A percentile compares a stretch with the other conserved stretches of the same genome.
Evolutionary conservation across 2,888 invertebrate genomes (phyloP).

Genomic region (Conistra vaccinii): DNA sequence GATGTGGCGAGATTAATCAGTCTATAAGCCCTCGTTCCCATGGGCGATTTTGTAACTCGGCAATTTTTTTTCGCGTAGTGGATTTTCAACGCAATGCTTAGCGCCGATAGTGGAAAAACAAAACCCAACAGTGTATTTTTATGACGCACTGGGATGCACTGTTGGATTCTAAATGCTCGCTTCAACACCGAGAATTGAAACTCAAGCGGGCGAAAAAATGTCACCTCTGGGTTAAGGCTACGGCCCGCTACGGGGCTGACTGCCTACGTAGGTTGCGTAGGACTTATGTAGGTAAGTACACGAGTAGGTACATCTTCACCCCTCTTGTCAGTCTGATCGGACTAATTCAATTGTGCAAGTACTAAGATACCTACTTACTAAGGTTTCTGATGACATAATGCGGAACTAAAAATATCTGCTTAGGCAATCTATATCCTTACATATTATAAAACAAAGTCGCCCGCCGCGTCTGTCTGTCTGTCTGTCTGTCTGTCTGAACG

Average conservation of each 20-base stretch:
- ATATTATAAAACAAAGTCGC: too few species aligned
- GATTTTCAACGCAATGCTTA: too few species aligned
- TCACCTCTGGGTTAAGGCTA: too few species aligned
- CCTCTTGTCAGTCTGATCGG: neutral
- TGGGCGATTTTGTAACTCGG: neutral
- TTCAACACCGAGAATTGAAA: neutral
- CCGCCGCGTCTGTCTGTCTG: too few species aligned
- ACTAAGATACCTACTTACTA: neutral
- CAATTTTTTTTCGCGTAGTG: neutral
- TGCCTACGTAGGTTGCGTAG: neutral
- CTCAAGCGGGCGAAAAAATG: neutral
- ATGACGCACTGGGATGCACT: neutral
- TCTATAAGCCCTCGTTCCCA: neutral
- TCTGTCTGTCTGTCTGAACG: too few species aligned
- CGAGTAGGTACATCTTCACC: too few species aligned
- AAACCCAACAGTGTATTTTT: neutral
- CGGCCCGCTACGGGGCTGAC: neutral
- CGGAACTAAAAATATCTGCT: conserved; percentile 54
- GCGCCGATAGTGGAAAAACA: neutral
- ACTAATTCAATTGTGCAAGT: conserved; percentile 36
- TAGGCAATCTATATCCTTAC: too few species aligned
- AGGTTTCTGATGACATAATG: conserved; percentile 45
- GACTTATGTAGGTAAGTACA: neutral
- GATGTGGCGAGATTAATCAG: neutral
- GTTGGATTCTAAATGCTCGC: neutral